Evolutionary conservation across 2,888 invertebrate species (phyloP), one percentile per base, ranked within the genome.

Genomic region (Merodon equestris): DNA sequence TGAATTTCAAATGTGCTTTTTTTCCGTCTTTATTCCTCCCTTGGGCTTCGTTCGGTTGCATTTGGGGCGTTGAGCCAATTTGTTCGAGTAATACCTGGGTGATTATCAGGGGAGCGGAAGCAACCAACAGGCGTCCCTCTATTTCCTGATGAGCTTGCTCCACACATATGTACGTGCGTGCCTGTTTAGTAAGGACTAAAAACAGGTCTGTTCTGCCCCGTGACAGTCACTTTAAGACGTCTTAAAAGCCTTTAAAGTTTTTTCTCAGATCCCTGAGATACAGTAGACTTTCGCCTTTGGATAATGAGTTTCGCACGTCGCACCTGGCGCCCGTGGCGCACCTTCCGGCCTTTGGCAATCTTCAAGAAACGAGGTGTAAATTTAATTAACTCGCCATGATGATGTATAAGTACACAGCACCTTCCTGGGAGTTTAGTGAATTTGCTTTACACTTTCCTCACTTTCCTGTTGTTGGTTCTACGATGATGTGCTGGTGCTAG

Each of bases 381-480:
- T 79, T 79, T 79, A 79, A 79, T 79, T 79, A 73, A 73, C 77
- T 73, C 67, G 68, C 77, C 68, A 68, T 79, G 77, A 79, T 73
- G 77, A 79, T 73, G 73, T 68, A 53, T 73, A 73, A 79, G 77
- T 68, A 73, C 67, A 61, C 58, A 64, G 73, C 77, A 73, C 77
- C 73, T 79, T 67, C 73, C 73, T 68, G 63, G 61, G 67, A 27
- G 27, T 7, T 27, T 27, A 27, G 3, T 27, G 27, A 27, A 27
- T 79, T 79, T 73, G 73, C 77, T 63, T 79, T 77, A 61, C 72
- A 76, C 76, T 76, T 66, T 48, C 7, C 27, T 7, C 7, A 2
- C 27, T 27, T 27, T 27, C 2, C n/a, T n/a, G n/a, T n/a, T n/a
- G n/a, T n/a, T n/a, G n/a, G n/a, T n/a, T n/a, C 27, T 2, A 27